These are phyloP conservation scores for Iguana delicatissima DNA, from an alignment of 2,797 vertebrate species.

Conservation along the genomic window DNA sequence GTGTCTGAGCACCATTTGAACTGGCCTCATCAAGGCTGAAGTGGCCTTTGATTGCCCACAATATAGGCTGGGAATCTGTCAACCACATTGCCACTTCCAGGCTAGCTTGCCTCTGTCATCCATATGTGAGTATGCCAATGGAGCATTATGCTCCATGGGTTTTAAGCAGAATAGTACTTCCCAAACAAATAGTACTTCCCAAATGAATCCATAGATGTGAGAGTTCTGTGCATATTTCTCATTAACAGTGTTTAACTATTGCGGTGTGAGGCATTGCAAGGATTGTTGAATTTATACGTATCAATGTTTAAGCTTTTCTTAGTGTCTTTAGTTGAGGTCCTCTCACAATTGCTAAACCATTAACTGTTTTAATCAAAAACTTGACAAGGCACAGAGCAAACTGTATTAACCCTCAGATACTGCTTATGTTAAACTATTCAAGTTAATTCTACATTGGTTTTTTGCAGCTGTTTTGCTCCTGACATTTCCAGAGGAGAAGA, in stretches of 20 bases:
- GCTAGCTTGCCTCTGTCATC: no score
- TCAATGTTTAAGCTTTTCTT: not conserved
- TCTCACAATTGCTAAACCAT: not conserved
- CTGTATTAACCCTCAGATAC: not conserved
- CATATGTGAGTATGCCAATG: no score
- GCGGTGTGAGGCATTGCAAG: not conserved
- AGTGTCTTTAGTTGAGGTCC: not conserved
- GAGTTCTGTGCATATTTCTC: not conserved
- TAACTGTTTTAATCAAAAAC: not conserved
- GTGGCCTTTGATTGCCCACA: no score
- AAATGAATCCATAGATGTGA: no score
- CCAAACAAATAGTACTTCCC: no score
- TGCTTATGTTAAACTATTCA: not conserved
- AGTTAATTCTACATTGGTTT: constrained; percentile 6
- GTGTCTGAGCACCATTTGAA: no score
- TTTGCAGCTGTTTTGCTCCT: not conserved
- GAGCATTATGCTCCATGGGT: no score
- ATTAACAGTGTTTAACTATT: not conserved
- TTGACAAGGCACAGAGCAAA: not conserved
- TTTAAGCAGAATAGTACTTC: no score
- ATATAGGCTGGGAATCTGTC: no score
- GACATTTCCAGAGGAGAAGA: not conserved
- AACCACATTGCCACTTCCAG: no score
- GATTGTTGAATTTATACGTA: not conserved
- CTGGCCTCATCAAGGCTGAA: no score